Conservation (phyloP, 2,888 invertebrate genomes). For the Pterostichus niger region DNA sequence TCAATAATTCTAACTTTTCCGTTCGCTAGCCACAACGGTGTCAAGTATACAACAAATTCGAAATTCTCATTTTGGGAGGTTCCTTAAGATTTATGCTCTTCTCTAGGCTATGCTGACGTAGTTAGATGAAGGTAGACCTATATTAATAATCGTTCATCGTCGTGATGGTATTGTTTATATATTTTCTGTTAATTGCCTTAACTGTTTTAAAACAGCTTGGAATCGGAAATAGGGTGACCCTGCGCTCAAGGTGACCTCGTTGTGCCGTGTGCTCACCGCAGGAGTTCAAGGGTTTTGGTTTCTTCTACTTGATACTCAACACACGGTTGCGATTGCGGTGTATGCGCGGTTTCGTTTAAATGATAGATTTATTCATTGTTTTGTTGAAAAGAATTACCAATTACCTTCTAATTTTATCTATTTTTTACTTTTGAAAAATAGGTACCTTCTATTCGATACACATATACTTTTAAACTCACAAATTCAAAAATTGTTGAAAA, state of each 20-base stretch:
- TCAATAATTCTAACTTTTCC: constrained; percentile 24
- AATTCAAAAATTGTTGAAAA: too few relatives aligned
- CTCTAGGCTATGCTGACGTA: constrained; percentile 5
- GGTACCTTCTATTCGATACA: too few relatives aligned
- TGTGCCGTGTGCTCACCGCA: constrained; percentile 11
- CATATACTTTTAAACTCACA: too few relatives aligned
- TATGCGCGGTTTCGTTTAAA: constrained; percentile 22
- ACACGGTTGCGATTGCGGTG: constrained; percentile 24
- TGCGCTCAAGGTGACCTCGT: constrained; percentile 50
- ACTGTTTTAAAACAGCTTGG: background rate
- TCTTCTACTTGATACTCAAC: constrained; percentile 13
- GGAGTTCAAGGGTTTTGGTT: constrained; percentile 48
- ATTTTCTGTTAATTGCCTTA: background rate
- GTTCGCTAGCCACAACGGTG: constrained; percentile 23
- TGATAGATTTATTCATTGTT: too few relatives aligned
- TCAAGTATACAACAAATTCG: constrained; percentile 29
- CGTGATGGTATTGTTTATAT: constrained; percentile 29
- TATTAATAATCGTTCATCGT: background rate
- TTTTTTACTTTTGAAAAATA: too few relatives aligned
- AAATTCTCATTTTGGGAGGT: constrained; percentile 31
- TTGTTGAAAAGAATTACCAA: too few relatives aligned
- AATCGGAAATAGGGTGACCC: constrained; percentile 36
- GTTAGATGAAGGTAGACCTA: constrained; percentile 4
- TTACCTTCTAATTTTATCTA: too few relatives aligned
- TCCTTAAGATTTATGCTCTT: constrained; percentile 25